Conservation (phyloP, 1,140 invertebrate species). For the Radopholus similis region DNA sequence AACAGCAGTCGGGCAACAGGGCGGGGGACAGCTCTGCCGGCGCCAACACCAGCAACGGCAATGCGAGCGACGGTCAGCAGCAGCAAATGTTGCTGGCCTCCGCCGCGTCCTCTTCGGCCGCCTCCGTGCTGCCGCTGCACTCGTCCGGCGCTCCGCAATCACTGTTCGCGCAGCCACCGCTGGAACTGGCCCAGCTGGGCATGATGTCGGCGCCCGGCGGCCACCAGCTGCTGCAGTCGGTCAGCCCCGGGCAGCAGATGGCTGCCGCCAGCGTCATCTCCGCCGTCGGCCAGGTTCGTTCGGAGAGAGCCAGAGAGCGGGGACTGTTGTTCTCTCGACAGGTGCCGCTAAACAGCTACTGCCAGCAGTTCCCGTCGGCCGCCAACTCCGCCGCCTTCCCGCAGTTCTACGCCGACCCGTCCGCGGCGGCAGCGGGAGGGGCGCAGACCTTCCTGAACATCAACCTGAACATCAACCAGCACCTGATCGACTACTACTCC, state of each 20-base stretch:
- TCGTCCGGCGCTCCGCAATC: not conserved
- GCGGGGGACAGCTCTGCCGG: not conserved
- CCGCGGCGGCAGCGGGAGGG: not conserved
- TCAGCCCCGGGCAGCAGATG: constrained; percentile 11
- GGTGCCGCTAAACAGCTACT: constrained; percentile 4
- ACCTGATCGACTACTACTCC: not conserved
- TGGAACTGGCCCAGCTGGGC: not conserved
- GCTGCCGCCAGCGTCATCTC: constrained; percentile 32
- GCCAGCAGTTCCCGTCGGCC: constrained; percentile 3
- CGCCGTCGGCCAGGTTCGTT: constrained; percentile 23
- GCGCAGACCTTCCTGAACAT: not conserved
- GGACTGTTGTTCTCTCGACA: not conserved
- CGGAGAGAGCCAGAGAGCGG: not conserved
- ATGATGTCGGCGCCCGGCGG: not conserved
- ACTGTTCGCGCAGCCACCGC: not conserved
- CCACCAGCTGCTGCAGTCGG: not conserved
- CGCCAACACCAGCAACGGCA: not conserved
- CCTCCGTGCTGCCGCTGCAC: not conserved
- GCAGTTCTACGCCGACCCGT: not conserved
- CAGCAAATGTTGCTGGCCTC: not conserved
- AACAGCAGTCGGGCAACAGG: not conserved
- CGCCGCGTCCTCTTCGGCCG: not conserved
- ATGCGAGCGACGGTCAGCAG: not conserved
- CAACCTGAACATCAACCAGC: constrained; percentile 8
- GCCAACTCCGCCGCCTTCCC: not conserved